Base-by-base conservation (phyloP, 2,888 invertebrate species). In the Aleiodes alternator region DNA sequence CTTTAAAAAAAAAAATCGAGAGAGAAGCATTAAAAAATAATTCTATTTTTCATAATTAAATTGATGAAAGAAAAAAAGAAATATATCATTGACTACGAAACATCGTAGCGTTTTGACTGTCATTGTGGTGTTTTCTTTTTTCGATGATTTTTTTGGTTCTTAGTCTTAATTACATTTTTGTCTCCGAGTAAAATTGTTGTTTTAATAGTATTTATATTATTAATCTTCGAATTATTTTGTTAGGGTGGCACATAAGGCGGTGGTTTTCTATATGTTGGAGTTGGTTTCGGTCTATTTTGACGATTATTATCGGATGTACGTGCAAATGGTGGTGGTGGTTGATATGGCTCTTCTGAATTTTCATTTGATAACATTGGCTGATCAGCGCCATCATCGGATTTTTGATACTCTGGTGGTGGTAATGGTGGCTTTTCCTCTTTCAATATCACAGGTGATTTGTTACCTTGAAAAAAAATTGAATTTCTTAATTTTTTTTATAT, bases 191-290 rank as follows among this genome's bases (percentile, higher is more conserved):
- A 86, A 78, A 87, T 88, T 82, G 87, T 82, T 88, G 88, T 88
- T 80, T 88, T 88, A 78, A 50, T 70, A 23, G 38, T 57, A 43
- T 9, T 43, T 43, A 43, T 56, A 34, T 69, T 23, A 29, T 23
- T 29, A 34, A 55, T 6, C 11, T 23, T 61, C 6, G 71, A 73
- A 50, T 78, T 79, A 80, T 85, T 88, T 84, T 88, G 89, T 97
- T 98, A 98, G 91, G 98, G 98, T 84, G 98, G 98, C 85, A 98
- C 98, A 90, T 98, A 98, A 53, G 98, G 98, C 78, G 98, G 98
- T 69, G 98, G 98, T 90, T 97, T 96, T 87, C 97, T 94, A 92
- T 97, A 97, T 83, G 96, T 96, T 78, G 97, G 96, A 68, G 96
- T 96, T 77, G 96, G 94, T 86, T 95, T 96, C 72, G 96, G 96